phyloP scores from a whole-genome alignment of 2,113 vertebrate genomes.

The Percopsis transmontana region DNA sequence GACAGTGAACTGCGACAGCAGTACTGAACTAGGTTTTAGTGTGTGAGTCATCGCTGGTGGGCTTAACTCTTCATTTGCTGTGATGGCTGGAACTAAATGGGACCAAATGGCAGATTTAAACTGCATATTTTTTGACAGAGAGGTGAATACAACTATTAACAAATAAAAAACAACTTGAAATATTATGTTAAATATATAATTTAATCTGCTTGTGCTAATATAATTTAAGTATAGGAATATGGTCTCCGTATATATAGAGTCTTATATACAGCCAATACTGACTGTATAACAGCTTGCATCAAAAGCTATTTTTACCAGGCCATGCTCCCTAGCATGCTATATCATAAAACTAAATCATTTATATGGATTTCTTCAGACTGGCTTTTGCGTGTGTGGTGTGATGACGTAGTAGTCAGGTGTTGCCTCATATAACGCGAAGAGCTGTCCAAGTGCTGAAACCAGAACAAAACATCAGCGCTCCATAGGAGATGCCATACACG shows the following conservation, averaged over 20 bases:
- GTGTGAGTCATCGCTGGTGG: constrained; percentile 78
- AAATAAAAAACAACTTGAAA: no score
- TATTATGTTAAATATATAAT: no score
- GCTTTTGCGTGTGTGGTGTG: constrained; percentile 65
- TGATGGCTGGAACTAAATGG: background rate
- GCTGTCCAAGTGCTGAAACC: constrained; percentile 85
- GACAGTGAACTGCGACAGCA: constrained; percentile 66
- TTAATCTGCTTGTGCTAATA: background rate
- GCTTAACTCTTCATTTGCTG: constrained; percentile 70
- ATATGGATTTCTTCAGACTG: constrained; percentile 52
- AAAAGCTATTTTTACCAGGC: constrained; percentile 57
- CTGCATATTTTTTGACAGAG: no score
- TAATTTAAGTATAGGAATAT: no score
- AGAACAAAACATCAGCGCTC: constrained; percentile 55
- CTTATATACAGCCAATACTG: constrained; percentile 8
- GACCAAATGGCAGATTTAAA: background rate
- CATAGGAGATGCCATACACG: constrained; percentile 72
- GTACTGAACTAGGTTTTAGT: constrained; percentile 49
- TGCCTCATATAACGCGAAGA: constrained; percentile 78
- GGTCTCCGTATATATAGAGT: no score
- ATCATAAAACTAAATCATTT: constrained; percentile 70
- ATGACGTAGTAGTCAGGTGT: constrained; percentile 81
- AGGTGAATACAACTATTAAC: no score
- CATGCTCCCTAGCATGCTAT: constrained; percentile 42
- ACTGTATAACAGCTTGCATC: constrained; percentile 27